Evolutionary conservation across 2,888 invertebrate genomes (phyloP).

Genomic region (Ornithoptera priamus): DNA sequence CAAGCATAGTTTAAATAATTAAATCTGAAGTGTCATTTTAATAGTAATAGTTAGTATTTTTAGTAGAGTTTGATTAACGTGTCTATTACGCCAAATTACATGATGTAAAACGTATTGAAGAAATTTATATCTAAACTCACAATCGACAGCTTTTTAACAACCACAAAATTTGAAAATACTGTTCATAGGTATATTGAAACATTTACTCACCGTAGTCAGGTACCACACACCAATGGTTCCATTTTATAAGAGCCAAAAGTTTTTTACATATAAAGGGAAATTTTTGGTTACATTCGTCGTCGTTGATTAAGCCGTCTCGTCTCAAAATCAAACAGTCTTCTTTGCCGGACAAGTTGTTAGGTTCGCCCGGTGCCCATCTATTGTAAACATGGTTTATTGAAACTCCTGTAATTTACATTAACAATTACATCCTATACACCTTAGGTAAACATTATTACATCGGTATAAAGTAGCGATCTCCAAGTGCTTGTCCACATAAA

Average conservation of each 20-base stretch:
- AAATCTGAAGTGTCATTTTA: too few species aligned
- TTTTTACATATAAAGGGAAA: slow-evolving; percentile 64
- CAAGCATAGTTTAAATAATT: too few species aligned
- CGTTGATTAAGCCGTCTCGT: slow-evolving; percentile 47
- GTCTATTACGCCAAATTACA: too few species aligned
- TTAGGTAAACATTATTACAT: background rate
- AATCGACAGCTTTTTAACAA: too few species aligned
- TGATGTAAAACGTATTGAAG: too few species aligned
- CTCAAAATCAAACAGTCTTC: slow-evolving; percentile 53
- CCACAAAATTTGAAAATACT: background rate
- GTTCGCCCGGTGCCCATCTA: slow-evolving; percentile 55
- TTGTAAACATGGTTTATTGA: slow-evolving; percentile 50
- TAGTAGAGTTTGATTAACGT: too few species aligned
- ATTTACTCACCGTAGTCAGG: slow-evolving; percentile 49
- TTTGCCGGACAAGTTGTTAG: slow-evolving; percentile 46
- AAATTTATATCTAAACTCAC: too few species aligned
- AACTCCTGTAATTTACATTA: slow-evolving; percentile 41
- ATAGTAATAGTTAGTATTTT: too few species aligned
- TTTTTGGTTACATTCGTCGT: slow-evolving; percentile 46
- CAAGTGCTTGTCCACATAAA: too few species aligned
- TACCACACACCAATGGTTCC: slow-evolving; percentile 56
- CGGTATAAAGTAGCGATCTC: too few species aligned
- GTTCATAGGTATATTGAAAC: background rate
- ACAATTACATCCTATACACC: background rate
- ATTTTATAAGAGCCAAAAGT: slow-evolving; percentile 45